Evolutionary conservation across 2,113 vertebrate species (phyloP).

Genomic region (Thryonomys swinderianus): DNA sequence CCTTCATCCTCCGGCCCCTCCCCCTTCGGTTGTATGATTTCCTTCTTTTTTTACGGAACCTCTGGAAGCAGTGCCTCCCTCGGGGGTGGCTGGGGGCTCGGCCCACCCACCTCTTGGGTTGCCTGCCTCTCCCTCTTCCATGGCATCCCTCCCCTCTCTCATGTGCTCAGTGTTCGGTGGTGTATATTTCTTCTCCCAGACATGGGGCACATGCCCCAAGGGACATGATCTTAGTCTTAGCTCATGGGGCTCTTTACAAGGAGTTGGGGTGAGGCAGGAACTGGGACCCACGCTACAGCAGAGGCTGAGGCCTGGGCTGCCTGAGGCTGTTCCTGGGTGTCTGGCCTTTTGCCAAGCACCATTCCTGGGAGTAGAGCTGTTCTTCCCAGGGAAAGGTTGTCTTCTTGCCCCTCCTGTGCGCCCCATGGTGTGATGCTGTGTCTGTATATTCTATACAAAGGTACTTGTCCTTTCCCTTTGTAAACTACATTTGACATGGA

Average conservation of each 20-base stretch:
- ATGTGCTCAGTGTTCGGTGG: constrained; percentile 94
- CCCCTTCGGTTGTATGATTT: constrained; percentile 88
- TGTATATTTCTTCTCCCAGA: constrained; percentile 95
- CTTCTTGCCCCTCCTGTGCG: constrained; percentile 58
- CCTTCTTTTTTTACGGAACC: constrained; percentile 84
- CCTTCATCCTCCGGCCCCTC: constrained; percentile 82
- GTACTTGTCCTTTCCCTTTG: constrained; percentile 96
- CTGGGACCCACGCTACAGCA: constrained; percentile 45
- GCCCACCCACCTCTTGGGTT: constrained; percentile 75
- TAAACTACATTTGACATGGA: constrained; percentile 98
- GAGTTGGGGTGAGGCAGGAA: constrained; percentile 54
- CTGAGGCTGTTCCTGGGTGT: neutral
- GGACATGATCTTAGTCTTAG: constrained; percentile 87
- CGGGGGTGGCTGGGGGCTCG: constrained; percentile 78
- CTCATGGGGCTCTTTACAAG: constrained; percentile 88
- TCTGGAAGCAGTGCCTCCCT: constrained; percentile 63
- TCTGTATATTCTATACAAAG: constrained; percentile 97
- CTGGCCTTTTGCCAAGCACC: constrained; percentile 47
- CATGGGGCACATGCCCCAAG: constrained; percentile 88
- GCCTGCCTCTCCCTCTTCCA: constrained; percentile 63
- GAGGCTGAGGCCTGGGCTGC: constrained; percentile 19
- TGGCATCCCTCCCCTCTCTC: constrained; percentile 68
- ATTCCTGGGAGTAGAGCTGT: constrained; percentile 53
- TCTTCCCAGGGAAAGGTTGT: constrained; percentile 53
- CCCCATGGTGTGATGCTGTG: constrained; percentile 92